phyloP scores from a whole-genome alignment of 1,140 invertebrate species.

The Probaryconus sp. region DNA sequence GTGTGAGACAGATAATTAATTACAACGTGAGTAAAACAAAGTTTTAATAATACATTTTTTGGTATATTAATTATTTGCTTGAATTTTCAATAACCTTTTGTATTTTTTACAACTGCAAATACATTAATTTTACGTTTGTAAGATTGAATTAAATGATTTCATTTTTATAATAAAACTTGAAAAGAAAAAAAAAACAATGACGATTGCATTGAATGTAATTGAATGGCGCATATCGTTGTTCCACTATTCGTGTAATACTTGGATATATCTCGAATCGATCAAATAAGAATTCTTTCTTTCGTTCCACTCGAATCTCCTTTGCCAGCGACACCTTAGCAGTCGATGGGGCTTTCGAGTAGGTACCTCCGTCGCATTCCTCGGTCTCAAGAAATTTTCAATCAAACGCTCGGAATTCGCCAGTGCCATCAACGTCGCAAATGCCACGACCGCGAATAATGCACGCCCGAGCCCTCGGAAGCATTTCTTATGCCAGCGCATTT shows the following conservation, averaged over 20 bases:
- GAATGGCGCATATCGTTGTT: constrained; percentile 21
- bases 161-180: too few species aligned
- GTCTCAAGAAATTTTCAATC: constrained; percentile 78
- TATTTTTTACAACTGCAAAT: too few species aligned
- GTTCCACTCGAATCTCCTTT: constrained; percentile 10
- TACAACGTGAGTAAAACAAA: too few species aligned
- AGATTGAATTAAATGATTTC: too few species aligned
- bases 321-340: constrained; percentile 39
- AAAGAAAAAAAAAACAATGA: too few species aligned
- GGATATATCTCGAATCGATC: constrained; percentile 16
- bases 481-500: constrained; percentile 55
- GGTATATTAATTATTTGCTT: too few species aligned
- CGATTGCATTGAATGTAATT: constrained; percentile 28
- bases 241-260: constrained; percentile 33
- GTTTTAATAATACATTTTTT: too few species aligned
- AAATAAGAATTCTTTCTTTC: constrained; percentile 36
- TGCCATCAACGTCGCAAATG: constrained; percentile 71
- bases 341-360: constrained; percentile 7
- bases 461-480: constrained; percentile 52
- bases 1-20: too few species aligned
- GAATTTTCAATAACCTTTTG: too few species aligned
- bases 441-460: constrained; percentile 74
- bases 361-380: constrained; percentile 65
- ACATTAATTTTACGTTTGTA: too few species aligned
- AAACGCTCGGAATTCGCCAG: constrained; percentile 74